A percentile compares a stretch with the other conserved stretches of the same genome.
These are phyloP conservation scores for Synodontis membranacea DNA, from an alignment of 2,113 vertebrate genomes.

Conservation along the genomic window DNA sequence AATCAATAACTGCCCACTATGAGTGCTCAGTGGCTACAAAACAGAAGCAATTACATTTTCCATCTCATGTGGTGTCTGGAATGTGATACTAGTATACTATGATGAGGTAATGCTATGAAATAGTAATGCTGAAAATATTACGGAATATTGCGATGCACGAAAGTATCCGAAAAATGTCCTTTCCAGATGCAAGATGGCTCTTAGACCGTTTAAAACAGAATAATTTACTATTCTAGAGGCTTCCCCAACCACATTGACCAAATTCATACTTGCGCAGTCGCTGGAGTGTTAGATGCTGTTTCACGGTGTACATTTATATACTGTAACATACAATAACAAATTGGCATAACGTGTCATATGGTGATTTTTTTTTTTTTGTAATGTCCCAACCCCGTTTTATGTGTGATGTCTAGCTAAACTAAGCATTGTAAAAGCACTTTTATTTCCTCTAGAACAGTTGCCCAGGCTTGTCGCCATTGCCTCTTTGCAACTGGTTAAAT, in stretches of 20 bases:
- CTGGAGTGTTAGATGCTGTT: background rate
- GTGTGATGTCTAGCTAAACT: background rate
- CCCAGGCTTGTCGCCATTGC: slow-evolving; percentile 11
- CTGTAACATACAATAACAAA: background rate
- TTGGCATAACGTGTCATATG: background rate
- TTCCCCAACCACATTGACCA: background rate
- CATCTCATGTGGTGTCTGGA: background rate
- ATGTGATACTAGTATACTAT: background rate
- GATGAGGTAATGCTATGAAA: background rate
- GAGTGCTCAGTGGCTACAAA: background rate
- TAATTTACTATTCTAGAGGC: background rate
- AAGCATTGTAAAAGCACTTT: background rate
- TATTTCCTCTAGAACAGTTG: background rate
- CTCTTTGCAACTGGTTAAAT: slow-evolving; percentile 1
- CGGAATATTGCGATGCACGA: background rate
- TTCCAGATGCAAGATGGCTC: background rate
- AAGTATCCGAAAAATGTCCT: background rate
- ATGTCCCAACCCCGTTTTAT: background rate
- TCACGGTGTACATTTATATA: background rate
- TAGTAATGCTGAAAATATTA: background rate
- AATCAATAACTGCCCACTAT: background rate
- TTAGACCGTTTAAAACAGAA: background rate
- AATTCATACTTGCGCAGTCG: background rate
- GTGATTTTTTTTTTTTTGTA: background rate
- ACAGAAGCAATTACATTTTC: background rate